phyloP scores from a whole-genome alignment of 1,140 invertebrate species.

The Drusus annulatus region DNA sequence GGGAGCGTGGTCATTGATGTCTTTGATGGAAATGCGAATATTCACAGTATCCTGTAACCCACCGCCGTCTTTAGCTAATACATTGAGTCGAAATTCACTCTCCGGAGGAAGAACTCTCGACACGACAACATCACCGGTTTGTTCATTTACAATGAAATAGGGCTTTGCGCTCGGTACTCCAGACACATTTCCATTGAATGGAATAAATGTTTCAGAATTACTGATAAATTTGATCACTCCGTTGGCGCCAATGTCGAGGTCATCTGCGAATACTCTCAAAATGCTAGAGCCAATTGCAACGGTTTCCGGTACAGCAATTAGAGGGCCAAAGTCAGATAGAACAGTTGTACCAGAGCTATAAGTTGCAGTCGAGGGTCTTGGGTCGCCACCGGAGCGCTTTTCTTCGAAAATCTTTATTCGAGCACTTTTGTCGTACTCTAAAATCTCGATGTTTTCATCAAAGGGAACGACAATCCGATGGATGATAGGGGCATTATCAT shows the following conservation, averaged over 20 bases:
- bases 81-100: slow-evolving; percentile 82
- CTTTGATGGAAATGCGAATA: slow-evolving; percentile 79
- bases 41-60: slow-evolving; percentile 79
- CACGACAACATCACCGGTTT: slow-evolving; percentile 82
- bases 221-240: slow-evolving; percentile 84
- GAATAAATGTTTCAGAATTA: slow-evolving; percentile 76
- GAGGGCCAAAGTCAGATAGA: slow-evolving; percentile 67
- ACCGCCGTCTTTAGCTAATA: slow-evolving; percentile 84
- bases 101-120: slow-evolving; percentile 83
- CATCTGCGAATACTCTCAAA: slow-evolving; percentile 84
- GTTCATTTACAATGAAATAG: slow-evolving; percentile 82
- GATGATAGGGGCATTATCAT: slow-evolving; percentile 86
- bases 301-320: slow-evolving; percentile 84
- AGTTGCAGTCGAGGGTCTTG: slow-evolving; percentile 65
- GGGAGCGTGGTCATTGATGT: slow-evolving; percentile 90
- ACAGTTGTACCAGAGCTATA: slow-evolving; percentile 71
- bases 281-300: slow-evolving; percentile 81
- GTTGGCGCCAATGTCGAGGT: slow-evolving; percentile 85
- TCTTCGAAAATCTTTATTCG: slow-evolving; percentile 68
- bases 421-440: slow-evolving; percentile 71
- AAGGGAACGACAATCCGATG: slow-evolving; percentile 78
- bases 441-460: slow-evolving; percentile 77
- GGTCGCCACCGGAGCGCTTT: slow-evolving; percentile 62
- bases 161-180: slow-evolving; percentile 71
- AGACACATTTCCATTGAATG: slow-evolving; percentile 71